Percentiles rank a stretch among this genome's conserved stretches.
These are phyloP conservation scores for Sebastes iracundus DNA, from an alignment of 2,797 vertebrate genomes.

Conservation along the genomic window DNA sequence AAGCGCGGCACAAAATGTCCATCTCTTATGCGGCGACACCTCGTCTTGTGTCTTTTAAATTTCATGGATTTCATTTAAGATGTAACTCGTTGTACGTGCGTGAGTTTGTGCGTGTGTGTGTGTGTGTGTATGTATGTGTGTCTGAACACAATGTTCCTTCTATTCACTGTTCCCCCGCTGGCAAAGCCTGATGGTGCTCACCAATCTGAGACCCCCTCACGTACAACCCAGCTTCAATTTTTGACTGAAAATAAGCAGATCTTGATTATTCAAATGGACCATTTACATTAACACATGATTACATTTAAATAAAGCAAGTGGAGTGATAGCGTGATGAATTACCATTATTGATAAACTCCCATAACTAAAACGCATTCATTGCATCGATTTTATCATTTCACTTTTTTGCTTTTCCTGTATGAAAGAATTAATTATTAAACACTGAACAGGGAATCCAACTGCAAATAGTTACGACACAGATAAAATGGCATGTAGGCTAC, in stretches of 20 bases:
- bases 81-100: conserved; percentile 19
- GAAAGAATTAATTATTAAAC: background rate
- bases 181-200: conserved; percentile 76
- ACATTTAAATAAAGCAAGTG: background rate
- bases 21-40: conserved; percentile 28
- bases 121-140: conserved; percentile 30
- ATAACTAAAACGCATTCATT: conserved; percentile 6
- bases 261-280: background rate
- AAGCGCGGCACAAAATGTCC: conserved; percentile 50
- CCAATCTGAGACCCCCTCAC: conserved; percentile 71
- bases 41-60: conserved; percentile 43
- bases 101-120: background rate
- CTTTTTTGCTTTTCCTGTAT: background rate
- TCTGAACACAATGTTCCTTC: conserved; percentile 87
- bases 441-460: background rate
- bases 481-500: conserved; percentile 31
- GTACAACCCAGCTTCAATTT: conserved; percentile 50
- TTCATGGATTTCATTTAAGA: conserved; percentile 53
- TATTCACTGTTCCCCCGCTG: conserved; percentile 80
- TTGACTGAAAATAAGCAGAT: conserved; percentile 21
- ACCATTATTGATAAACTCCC: background rate
- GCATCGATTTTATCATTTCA: background rate
- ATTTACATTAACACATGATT: background rate
- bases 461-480: conserved; percentile 22
- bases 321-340: background rate